Base-by-base conservation (phyloP, 1,140 invertebrate genomes). In the Drosophila parvula region DNA sequence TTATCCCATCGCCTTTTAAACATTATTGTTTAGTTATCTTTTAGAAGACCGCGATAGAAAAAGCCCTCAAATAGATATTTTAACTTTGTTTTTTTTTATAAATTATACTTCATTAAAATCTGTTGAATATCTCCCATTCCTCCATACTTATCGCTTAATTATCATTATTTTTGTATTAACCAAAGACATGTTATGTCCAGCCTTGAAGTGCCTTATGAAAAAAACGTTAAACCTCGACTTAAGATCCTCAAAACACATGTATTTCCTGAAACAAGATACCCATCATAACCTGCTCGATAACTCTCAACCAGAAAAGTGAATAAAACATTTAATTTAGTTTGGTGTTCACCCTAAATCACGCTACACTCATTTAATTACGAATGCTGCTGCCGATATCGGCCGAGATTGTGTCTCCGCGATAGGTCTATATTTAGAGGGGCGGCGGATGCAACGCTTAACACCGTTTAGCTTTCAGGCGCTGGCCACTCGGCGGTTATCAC, bases 381-480 rank as follows among this genome's bases (percentile, higher is more conserved):
- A 43, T 67, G 61, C 34, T 27, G 10, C 12, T 14, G 47, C n/a
- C 34, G 51, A 59, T 59, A 48, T 22, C n/a, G 14, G n/a, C 10
- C 10, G 43, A 78, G 65, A 78, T 78, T 32, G 50, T 16, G 36
- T 45, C n/a, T 6, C 5, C 8, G 12, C 36, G 75, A 75, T 69
- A 53, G 11, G 11, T 7, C n/a, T 57, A 44, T 78, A 59, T 44
- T 45, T 18, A 41, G 38, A 28, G n/a, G 36, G 18, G 18, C 12
- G 51, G 38, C 36, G 45, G 60, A 32, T 51, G 71, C 48, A 69
- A 50, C 73, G 74, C 61, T 82, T 63, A 64, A 82, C 80, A 75
- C 18, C 80, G 28, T 79, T 82, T 82, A 62, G 70, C 79, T 69
- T 65, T 81, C 56, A 60, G 56, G 34, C 32, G 38, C 53, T 48